These are phyloP conservation scores for Hesperophylax magnus DNA, from an alignment of 1,140 invertebrate genomes.

Conservation along the genomic window DNA sequence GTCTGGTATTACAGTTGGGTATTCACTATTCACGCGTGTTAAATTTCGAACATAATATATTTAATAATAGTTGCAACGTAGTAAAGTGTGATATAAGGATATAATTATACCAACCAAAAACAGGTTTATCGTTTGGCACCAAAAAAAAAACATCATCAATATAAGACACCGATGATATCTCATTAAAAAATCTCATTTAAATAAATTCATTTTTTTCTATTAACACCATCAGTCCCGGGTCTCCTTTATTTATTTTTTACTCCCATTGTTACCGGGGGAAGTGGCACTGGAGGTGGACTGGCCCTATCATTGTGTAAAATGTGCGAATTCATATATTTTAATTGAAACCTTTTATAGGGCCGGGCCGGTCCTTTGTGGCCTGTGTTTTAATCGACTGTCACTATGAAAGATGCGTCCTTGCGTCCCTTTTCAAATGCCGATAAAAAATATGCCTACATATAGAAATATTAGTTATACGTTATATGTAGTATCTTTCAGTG, in stretches of 20 bases:
- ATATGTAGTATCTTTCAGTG: background rate
- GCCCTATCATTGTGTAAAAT: slow-evolving; percentile 50
- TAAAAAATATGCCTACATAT: slow-evolving; percentile 22
- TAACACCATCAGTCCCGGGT: slow-evolving; percentile 7
- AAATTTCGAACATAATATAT: too few species aligned
- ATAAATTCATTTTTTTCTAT: slow-evolving; percentile 29
- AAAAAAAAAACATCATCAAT: too few species aligned
- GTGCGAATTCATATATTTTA: slow-evolving; percentile 55
- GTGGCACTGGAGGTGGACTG: slow-evolving; percentile 21
- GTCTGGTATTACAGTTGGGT: too few species aligned
- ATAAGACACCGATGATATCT: background rate
- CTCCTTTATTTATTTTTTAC: slow-evolving; percentile 35
- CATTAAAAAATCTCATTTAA: slow-evolving; percentile 9
- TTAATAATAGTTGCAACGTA: too few species aligned
- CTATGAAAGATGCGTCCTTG: slow-evolving; percentile 37
- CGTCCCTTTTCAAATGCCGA: slow-evolving; percentile 23
- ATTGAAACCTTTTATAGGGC: slow-evolving; percentile 52
- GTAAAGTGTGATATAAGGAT: too few species aligned
- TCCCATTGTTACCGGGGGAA: slow-evolving; percentile 23
- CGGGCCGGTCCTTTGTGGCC: slow-evolving; percentile 16
- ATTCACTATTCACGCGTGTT: too few species aligned
- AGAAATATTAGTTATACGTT: background rate
- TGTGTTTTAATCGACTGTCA: slow-evolving; percentile 44
- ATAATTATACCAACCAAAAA: too few species aligned
- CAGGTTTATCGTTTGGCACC: too few species aligned